A percentile compares a stretch with the other conserved stretches of the same genome.
Conservation (phyloP, 1,140 invertebrate species). For the Trachymyrmex cornetzi region DNA sequence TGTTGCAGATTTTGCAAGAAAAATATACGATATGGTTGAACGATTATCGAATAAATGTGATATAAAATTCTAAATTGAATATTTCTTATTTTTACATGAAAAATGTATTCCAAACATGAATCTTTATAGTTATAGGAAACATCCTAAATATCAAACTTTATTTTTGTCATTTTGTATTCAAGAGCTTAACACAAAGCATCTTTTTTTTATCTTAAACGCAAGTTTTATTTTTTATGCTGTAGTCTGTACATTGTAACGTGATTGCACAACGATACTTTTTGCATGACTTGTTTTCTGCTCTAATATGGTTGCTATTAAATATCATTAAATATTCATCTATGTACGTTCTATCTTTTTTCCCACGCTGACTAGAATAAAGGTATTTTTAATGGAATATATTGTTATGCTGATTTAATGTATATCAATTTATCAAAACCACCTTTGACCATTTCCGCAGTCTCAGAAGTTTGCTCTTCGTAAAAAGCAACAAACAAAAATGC, state of each 20-base stretch:
- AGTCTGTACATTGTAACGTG: neutral
- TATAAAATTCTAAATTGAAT: neutral
- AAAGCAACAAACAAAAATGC: neutral
- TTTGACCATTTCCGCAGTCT: neutral
- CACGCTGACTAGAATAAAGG: constrained; percentile 19
- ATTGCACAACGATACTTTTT: constrained; percentile 35
- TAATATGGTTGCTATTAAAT: constrained; percentile 37
- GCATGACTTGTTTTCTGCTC: neutral
- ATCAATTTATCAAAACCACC: neutral
- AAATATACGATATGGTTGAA: neutral
- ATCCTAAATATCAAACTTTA: neutral
- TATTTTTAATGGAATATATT: constrained; percentile 16
- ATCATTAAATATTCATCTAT: constrained; percentile 51
- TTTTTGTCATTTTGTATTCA: neutral
- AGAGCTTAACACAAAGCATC: neutral
- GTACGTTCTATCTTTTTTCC: constrained; percentile 39
- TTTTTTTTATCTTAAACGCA: neutral
- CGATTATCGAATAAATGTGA: neutral
- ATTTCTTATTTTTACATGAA: neutral
- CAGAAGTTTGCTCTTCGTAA: neutral
- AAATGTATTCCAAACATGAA: neutral
- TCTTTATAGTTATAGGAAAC: neutral
- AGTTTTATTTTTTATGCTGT: constrained; percentile 22
- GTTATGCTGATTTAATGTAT: constrained; percentile 21
- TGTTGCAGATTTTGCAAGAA: neutral